Evolutionary conservation across 2,797 vertebrate genomes (phyloP), one percentile per base, ranked within the genome.

Genomic region (Argyrosomus regius): DNA sequence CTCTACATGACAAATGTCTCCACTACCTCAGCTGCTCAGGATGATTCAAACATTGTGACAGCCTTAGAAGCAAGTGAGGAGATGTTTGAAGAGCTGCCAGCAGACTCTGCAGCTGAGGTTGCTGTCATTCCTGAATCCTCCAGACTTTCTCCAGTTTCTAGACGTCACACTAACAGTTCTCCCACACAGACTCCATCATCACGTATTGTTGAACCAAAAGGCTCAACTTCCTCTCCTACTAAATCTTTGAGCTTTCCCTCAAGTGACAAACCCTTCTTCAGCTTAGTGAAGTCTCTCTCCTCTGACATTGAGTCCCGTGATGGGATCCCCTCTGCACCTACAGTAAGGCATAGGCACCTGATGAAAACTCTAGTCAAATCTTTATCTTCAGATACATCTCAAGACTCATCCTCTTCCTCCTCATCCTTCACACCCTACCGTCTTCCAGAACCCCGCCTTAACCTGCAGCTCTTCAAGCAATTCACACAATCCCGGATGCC

Each of bases 341-440:
- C 97, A 0, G 75, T 93, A 10, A 94, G 96, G 84, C 97, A 98
- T 6, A 94, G 97, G 20, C 97, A 98, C 75, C 92, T 99, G 74
- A 97, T 99, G 97, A 99, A 98, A 94, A 96, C 89, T 2, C 90
- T 99, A 0, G 98, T 99, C 72, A 99, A 99, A 89, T 99, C 98
- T 70, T 93, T 99, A 68, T 99, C 98, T 68, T 97, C 97, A 0
- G 98, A 99, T 84, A 97, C 97, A 39, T 96, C 97, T 61, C 96
- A 97, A 84, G 98, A 98, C 72, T 67, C 89, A 0, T 94, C 95
- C 50, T 94, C 95, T 60, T 94, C 80, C 45, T 84, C 84, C 90
- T 95, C 84, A 7, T 35, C 35, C 91, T 94, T 77, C 85, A 89
- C 5, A 3, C 91, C 95, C 59, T 93, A 94, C 75, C 97, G 96